These are phyloP conservation scores for Paratrypauchen microcephalus DNA, from an alignment of 2,797 vertebrate species.

Conservation along the genomic window DNA sequence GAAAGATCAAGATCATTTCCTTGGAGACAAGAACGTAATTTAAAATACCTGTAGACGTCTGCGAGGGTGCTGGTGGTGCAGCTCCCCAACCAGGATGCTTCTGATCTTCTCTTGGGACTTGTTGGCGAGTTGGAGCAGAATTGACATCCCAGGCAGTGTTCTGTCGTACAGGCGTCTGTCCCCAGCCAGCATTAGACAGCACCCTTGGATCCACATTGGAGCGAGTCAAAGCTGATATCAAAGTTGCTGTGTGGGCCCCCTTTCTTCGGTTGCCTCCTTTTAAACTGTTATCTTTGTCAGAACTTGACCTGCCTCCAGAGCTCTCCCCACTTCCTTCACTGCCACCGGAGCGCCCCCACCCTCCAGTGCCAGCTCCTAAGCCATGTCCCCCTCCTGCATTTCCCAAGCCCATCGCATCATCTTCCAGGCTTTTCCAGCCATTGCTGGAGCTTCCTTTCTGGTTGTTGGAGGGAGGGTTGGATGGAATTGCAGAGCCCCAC, in stretches of 20 bases:
- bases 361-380: slow-evolving; percentile 51
- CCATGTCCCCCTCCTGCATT: slow-evolving; percentile 68
- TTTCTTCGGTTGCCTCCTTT: slow-evolving; percentile 80
- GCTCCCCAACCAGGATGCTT: slow-evolving; percentile 87
- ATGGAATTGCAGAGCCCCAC: slow-evolving; percentile 83
- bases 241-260: slow-evolving; percentile 69
- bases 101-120: slow-evolving; percentile 66
- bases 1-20: neutral
- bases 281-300: slow-evolving; percentile 63
- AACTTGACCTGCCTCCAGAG: slow-evolving; percentile 83
- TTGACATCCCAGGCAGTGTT: slow-evolving; percentile 94
- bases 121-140: slow-evolving; percentile 66
- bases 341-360: slow-evolving; percentile 82
- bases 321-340: slow-evolving; percentile 88
- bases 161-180: slow-evolving; percentile 95
- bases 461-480: slow-evolving; percentile 78
- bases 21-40: no score
- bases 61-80: slow-evolving; percentile 74
- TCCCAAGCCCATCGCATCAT: slow-evolving; percentile 84
- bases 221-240: slow-evolving; percentile 76
- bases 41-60: slow-evolving; percentile 80
- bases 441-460: slow-evolving; percentile 86
- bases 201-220: slow-evolving; percentile 92
- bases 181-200: slow-evolving; percentile 97
- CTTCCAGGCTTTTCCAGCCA: slow-evolving; percentile 92